Evolutionary conservation across 2,888 invertebrate genomes (phyloP), one percentile per base, ranked within the genome.

Genomic region (Elysia crispata): DNA sequence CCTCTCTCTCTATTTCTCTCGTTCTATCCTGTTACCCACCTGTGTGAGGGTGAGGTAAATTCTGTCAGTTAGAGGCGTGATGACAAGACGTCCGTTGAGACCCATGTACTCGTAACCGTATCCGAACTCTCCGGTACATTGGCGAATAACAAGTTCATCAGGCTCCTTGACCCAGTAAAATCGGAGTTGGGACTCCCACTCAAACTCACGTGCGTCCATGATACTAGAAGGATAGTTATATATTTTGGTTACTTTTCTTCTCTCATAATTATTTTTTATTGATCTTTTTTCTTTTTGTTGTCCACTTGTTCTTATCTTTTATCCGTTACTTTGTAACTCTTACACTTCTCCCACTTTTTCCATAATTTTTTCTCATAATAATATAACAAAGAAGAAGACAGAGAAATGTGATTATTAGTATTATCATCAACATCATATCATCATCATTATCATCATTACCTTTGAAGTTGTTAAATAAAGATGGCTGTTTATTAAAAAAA

Each of bases 41-140:
- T 97, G 97, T 0, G 98, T 98, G 79, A 98, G 95, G 0, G 97
- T 97, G 81, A 98, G 94, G 91, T 97, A 97, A 87, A 97, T 97
- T 81, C 97, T 94, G 91, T 98, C 98, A 0, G 98, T 98, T 3
- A 98, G 93, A 0, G 97, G 97, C 0, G 98, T 98, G 82, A 97
- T 96, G 13, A 98, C 97, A 79, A 98, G 93, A 62, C 97, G 94
- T 0, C 97, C 97, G 91, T 97, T 97, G 15, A 97, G 92, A 0
- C 98, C 98, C 97, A 97, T 97, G 91, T 98, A 98, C 91, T 98
- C 98, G 91, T 97, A 98, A 5, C 98, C 98, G 88, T 97, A 98
- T 82, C 97, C 96, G 90, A 98, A 98, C 30, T 94, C 93, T 64
- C 96, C 96, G 89, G 93, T 83, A 90, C 97, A 98, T 90, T 98